Conservation (phyloP, 2,888 invertebrate species). For the Amaurobius ferox region DNA sequence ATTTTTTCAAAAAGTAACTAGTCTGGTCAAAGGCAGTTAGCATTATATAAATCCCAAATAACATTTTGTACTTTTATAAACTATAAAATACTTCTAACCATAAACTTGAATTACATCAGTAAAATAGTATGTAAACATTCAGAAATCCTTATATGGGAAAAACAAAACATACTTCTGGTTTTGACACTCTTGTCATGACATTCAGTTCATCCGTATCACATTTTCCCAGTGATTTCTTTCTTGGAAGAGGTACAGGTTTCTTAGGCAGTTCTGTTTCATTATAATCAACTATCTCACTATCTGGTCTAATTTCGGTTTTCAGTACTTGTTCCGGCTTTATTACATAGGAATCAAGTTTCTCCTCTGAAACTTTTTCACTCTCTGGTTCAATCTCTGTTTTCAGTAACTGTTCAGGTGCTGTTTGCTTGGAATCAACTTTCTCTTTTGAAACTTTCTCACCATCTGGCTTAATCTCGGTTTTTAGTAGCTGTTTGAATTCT, state of each 20-base stretch:
- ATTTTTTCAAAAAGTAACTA: too few relatives aligned
- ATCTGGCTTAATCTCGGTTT: background rate
- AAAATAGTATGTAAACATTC: too few relatives aligned
- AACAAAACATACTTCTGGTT: slow-evolving; percentile 40
- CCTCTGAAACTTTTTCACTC: background rate
- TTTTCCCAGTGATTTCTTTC: slow-evolving; percentile 40
- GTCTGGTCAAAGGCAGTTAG: too few relatives aligned
- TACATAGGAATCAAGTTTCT: background rate
- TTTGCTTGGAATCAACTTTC: background rate
- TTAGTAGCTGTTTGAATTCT: background rate
- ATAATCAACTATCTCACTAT: too few relatives aligned
- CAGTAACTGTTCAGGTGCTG: background rate
- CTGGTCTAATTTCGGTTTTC: background rate
- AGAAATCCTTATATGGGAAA: too few relatives aligned
- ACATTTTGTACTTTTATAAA: too few relatives aligned
- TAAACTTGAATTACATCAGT: too few relatives aligned
- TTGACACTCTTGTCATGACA: background rate
- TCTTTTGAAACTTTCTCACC: too few relatives aligned
- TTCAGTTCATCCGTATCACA: background rate
- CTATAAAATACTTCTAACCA: too few relatives aligned
- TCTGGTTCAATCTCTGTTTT: background rate
- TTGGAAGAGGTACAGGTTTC: slow-evolving; percentile 45
- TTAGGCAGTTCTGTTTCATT: background rate
- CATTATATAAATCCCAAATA: too few relatives aligned
- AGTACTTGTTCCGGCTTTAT: background rate